These are phyloP conservation scores for Drosophila aff. DNA, from an alignment of 1,140 invertebrate genomes.

Conservation along the genomic window DNA sequence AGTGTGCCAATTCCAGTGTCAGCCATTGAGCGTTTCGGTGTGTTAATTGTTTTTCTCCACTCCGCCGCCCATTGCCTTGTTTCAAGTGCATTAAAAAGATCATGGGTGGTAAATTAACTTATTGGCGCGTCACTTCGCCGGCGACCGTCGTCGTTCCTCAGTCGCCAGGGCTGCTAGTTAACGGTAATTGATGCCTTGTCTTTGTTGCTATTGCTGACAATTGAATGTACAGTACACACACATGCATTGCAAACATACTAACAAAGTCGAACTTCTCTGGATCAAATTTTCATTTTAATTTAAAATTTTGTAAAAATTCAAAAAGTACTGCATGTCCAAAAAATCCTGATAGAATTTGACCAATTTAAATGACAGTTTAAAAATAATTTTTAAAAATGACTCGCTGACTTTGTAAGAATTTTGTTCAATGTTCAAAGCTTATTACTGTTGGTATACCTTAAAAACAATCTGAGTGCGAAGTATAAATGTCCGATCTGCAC, in stretches of 20 bases:
- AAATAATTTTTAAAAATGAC: no score
- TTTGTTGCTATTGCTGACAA: slow-evolving; percentile 61
- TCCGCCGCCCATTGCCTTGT: slow-evolving; percentile 14
- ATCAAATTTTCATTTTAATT: neutral
- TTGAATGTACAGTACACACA: slow-evolving; percentile 19
- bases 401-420: no score
- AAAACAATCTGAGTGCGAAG: neutral
- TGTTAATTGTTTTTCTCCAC: slow-evolving; percentile 69
- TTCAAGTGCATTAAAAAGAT: slow-evolving; percentile 83
- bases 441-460: neutral
- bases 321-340: no score
- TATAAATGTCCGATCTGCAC: neutral
- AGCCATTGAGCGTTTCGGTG: slow-evolving; percentile 59
- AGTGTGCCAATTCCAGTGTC: slow-evolving; percentile 71
- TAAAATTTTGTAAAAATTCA: neutral
- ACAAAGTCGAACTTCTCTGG: neutral
- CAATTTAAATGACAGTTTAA: neutral
- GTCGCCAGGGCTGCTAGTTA: slow-evolving; percentile 58
- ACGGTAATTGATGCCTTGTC: slow-evolving; percentile 73
- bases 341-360: no score
- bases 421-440: no score
- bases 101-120: slow-evolving; percentile 82
- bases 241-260: neutral
- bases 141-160: slow-evolving; percentile 32
- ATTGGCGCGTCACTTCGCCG: slow-evolving; percentile 55